These are phyloP conservation scores for Lepus timidus DNA, from an alignment of 2,113 vertebrate genomes.

Conservation along the genomic window DNA sequence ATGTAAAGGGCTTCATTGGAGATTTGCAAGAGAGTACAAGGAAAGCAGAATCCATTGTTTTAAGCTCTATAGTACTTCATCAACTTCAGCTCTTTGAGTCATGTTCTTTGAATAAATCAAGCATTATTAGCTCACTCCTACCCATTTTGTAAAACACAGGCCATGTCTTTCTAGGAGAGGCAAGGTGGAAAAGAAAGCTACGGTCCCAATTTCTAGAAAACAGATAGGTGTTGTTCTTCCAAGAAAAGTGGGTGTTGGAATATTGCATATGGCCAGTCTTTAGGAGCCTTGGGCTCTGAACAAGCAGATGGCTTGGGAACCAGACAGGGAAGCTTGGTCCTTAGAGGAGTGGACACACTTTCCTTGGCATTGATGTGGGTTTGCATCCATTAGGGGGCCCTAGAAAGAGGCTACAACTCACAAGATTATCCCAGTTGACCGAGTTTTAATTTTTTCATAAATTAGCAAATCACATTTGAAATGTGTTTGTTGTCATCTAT, in stretches of 20 bases:
- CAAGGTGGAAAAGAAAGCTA: background rate
- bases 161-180: background rate
- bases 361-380: background rate
- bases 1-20: background rate
- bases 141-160: background rate
- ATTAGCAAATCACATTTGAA: background rate
- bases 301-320: background rate
- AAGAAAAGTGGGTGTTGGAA: background rate
- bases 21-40: background rate
- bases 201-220: background rate
- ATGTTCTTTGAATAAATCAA: background rate
- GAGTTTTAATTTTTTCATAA: background rate
- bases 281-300: background rate
- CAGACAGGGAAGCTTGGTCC: background rate
- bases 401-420: background rate
- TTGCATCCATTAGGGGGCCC: fast-evolving
- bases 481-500: background rate
- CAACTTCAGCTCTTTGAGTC: background rate
- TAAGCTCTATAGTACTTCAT: background rate
- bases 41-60: background rate
- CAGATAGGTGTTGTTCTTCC: background rate
- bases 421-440: background rate
- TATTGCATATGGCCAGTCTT: background rate
- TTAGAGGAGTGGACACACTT: background rate
- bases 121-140: background rate